Evolutionary conservation across 2,797 vertebrate genomes (phyloP).

Genomic region (Tenualosa thibaudeaui): DNA sequence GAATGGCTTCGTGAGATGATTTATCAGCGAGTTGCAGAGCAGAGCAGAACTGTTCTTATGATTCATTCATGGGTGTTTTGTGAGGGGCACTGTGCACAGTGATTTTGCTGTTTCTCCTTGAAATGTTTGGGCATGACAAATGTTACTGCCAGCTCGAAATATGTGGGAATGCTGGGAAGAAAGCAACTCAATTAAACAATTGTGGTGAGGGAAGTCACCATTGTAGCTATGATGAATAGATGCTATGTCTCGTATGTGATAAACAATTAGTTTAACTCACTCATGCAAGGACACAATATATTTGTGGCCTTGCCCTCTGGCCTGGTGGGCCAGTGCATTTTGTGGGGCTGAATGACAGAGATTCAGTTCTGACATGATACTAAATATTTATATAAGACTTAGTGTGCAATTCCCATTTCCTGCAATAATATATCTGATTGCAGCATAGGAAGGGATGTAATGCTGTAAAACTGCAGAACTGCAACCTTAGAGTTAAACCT

Average conservation of each 20-base stretch:
- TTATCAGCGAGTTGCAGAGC: conserved; percentile 46
- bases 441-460: neutral
- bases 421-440: neutral
- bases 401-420: conserved; percentile 42
- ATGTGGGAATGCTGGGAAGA: conserved; percentile 51
- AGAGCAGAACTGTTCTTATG: conserved; percentile 42
- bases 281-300: conserved; percentile 46
- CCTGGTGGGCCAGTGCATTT: conserved; percentile 42
- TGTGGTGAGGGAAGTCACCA: conserved; percentile 49
- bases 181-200: conserved; percentile 48
- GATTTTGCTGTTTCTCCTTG: conserved; percentile 51
- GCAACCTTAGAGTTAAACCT: neutral
- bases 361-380: conserved; percentile 37
- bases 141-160: conserved; percentile 61
- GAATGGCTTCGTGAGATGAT: conserved; percentile 45
- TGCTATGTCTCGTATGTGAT: conserved; percentile 48
- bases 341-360: conserved; percentile 51
- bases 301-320: conserved; percentile 9
- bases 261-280: conserved; percentile 41
- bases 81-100: conserved; percentile 48
- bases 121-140: conserved; percentile 59
- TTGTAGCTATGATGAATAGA: conserved; percentile 62
- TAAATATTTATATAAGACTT: neutral
- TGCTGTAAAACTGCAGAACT: neutral
- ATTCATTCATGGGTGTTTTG: conserved; percentile 50